A percentile compares a stretch with the other conserved stretches of the same genome.
Evolutionary conservation across 37 sponge, comb jelly and placozoan genomes (phyloP).

Genomic region (Aplysina aerophoba): DNA sequence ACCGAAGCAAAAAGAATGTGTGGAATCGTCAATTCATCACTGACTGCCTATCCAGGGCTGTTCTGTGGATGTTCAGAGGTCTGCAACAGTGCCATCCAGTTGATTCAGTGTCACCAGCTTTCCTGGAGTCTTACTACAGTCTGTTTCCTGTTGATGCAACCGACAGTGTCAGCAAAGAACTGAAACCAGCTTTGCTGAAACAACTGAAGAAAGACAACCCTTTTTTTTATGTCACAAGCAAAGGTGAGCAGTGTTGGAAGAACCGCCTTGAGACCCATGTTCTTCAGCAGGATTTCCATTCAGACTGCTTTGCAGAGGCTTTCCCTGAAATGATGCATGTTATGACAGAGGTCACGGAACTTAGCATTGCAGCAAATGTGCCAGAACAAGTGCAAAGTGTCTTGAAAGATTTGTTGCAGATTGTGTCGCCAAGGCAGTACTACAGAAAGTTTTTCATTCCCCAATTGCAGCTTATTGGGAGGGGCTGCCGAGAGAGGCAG

Average conservation of each 20-base stretch:
- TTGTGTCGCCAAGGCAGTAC: not conserved
- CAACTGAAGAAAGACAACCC: not conserved
- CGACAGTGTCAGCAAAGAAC: not conserved
- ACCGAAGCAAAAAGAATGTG: constrained; percentile 2
- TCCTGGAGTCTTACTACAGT: constrained; percentile 45
- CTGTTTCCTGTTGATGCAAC: constrained; percentile 37
- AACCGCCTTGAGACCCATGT: not conserved
- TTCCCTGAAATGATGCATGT: not conserved
- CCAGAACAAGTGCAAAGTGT: not conserved
- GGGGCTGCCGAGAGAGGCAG: not conserved
- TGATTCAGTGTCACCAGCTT: not conserved
- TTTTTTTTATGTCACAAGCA: not conserved
- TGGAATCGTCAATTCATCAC: constrained; percentile 4
- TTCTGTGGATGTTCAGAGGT: not conserved
- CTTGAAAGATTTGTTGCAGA: not conserved
- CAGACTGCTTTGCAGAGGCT: not conserved
- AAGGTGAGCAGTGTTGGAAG: not conserved
- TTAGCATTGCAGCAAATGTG: not conserved
- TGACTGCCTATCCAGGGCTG: not conserved
- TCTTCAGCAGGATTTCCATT: not conserved
- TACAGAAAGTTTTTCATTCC: not conserved
- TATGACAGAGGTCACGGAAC: not conserved
- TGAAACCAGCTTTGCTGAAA: not conserved
- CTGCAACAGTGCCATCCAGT: not conserved
- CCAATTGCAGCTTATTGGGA: not conserved